Evolutionary conservation across 2,888 invertebrate genomes (phyloP), one percentile per base, ranked within the genome.

Genomic region (Acanthosoma haemorrhoidale): DNA sequence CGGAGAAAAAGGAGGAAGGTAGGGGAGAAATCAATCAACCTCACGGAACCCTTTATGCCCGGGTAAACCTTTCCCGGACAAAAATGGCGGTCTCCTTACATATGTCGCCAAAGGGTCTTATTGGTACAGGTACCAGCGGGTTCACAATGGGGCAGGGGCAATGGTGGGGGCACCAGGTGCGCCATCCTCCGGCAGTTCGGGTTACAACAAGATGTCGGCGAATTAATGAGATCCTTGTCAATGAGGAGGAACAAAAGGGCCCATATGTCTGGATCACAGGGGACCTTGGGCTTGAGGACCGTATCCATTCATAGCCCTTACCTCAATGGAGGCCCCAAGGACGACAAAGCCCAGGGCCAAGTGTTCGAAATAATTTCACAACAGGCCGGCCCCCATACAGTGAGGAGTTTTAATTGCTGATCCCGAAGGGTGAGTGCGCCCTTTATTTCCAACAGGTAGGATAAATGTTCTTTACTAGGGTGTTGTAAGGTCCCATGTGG

Each of bases 191-290:
- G 5, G 25, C 51, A 25, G 51, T 51, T 51, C 51, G 51, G 51
- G 51, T 51, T 51, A 51, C 51, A 29, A n/a, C 51, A 51, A 51
- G 51, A 51, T 51, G 51, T 51, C 51, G 51, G 25, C n/a, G 51
- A 51, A 51, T 51, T 51, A 51, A 51, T 51, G 51, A 51, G 51
- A n/a, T 25, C 51, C 13, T 51, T 25, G n/a, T 25, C 25, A 25
- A 51, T 51, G 5, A 51, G 29, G 51, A 51, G 51, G 51, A 51
- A 51, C 51, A 51, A 51, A 51, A n/a, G 51, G n/a, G n/a, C 29
- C n/a, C 51, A 25, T 32, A 25, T 51, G 29, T 51, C 29, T 25
- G 25, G 43, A 4, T 43, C 4, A 2, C 25, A 21, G 43, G 6
- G 11, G 3, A 25, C 25, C 25, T 51, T n/a, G n/a, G n/a, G n/a